phyloP scores from a whole-genome alignment of 1,140 invertebrate genomes.

The Aradophagus sp. region DNA sequence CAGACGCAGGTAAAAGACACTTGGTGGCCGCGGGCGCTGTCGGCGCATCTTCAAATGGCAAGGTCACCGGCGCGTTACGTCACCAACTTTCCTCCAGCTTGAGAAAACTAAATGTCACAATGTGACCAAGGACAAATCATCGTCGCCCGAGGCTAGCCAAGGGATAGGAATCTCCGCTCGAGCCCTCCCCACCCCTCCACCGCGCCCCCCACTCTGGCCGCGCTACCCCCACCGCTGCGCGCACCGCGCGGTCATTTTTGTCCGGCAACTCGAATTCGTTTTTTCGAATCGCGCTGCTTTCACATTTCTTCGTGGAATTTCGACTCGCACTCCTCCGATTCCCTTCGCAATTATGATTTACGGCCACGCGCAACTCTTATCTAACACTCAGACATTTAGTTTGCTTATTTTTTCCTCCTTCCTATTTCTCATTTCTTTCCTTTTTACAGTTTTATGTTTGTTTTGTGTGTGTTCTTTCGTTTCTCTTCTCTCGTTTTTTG shows the following conservation, averaged over 20 bases:
- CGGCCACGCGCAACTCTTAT: neutral
- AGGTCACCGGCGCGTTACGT: conserved; percentile 67
- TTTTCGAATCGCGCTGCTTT: conserved; percentile 15
- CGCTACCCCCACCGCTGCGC: too few relatives aligned
- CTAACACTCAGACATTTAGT: too few relatives aligned
- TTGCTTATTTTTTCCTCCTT: too few relatives aligned
- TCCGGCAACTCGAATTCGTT: too few relatives aligned
- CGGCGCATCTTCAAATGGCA: conserved; percentile 70
- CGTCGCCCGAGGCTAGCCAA: conserved; percentile 33
- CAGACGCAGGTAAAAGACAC: conserved; percentile 34
- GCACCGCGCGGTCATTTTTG: too few relatives aligned
- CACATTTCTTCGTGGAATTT: conserved; percentile 37
- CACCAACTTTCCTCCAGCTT: conserved; percentile 57
- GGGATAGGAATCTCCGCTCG: conserved; percentile 16
- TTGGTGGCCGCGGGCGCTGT: conserved; percentile 40
- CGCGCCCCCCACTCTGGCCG: neutral
- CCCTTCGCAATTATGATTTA: neutral
- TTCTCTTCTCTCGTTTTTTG: too few relatives aligned
- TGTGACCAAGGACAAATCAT: conserved; percentile 65
- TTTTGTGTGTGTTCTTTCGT: too few relatives aligned
- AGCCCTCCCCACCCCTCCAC: conserved; percentile 1
- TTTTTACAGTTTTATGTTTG: too few relatives aligned
- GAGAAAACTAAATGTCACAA: conserved; percentile 72
- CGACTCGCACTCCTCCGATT: neutral
- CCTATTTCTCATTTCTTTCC: too few relatives aligned